Evolutionary conservation across 2,888 invertebrate species (phyloP).

Genomic region (Cataglyphis albicans): DNA sequence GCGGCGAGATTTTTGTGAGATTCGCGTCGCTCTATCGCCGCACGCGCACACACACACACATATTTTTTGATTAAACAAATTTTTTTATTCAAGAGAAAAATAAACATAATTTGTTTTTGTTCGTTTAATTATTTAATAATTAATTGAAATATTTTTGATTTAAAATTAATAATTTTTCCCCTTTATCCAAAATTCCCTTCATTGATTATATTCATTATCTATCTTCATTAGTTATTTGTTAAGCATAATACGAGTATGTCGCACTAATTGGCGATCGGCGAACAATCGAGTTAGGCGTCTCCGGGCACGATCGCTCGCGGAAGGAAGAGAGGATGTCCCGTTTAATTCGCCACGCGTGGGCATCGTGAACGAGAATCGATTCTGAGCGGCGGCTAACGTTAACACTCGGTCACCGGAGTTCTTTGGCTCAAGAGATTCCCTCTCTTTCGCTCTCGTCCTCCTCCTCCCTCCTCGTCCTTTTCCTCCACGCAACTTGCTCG

Average conservation of each 20-base stretch:
- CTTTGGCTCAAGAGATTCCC: constrained; percentile 77
- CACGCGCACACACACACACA: not conserved
- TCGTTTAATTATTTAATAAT: not conserved
- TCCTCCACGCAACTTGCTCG: constrained; percentile 36
- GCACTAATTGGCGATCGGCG: constrained; percentile 39
- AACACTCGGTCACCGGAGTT: constrained; percentile 84
- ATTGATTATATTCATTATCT: not conserved
- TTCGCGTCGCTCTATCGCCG: not conserved
- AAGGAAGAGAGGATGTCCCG: constrained; percentile 84
- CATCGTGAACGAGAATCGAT: constrained; percentile 73
- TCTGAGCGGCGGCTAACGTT: constrained; percentile 73
- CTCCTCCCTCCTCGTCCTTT: constrained; percentile 9
- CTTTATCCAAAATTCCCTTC: not conserved
- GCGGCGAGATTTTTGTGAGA: constrained; percentile 58
- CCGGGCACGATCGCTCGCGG: constrained; percentile 80
- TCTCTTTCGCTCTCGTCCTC: constrained; percentile 52
- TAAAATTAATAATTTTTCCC: not conserved
- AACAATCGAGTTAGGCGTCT: constrained; percentile 63
- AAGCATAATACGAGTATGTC: constrained; percentile 13
- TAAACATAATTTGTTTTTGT: not conserved
- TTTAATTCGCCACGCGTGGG: constrained; percentile 80
- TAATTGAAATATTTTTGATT: not conserved
- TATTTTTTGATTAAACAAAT: not conserved
- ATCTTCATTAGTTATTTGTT: not conserved
- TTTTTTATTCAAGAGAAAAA: constrained; percentile 12